Base-by-base conservation (phyloP, 2,888 invertebrate genomes). In the Spisula subtruncata region DNA sequence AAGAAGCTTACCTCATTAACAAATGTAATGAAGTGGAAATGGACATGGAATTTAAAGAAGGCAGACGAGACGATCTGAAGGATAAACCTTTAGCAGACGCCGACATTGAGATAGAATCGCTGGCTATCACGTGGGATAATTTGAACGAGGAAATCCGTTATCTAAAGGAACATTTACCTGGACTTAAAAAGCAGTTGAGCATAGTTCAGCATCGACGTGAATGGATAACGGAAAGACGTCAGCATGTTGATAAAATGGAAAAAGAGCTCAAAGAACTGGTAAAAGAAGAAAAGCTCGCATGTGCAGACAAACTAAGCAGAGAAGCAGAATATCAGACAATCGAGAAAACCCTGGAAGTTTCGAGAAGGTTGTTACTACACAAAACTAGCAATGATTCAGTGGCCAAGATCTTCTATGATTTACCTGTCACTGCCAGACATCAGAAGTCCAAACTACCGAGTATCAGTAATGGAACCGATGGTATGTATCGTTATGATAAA, bases 361-460 rank as follows among this genome's bases (percentile, higher is more conserved):
- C 96, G 4, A 88, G 94, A 54, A 82, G 93, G 80, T 93, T 96
- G 20, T 88, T 93, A 66, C 89, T 95, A 41, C 95, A 93, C 85
- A 96, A 96, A 89, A 95, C 93, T 0, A 95, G 95, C 85, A 95
- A 93, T 29, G 96, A 96, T 81, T 93, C 94, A 8, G 94, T 96
- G 25, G 94, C 94, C 83, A 95, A 95, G 90, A 95, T 96, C 10
- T 96, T 94, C 91, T 94, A 96, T 92, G 93, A 94, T 81, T 93
- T 95, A 79, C 96, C 95, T 0, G 92, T 96, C 48, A 94, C 90
- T 60, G 89, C 91, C 60, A 90, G 93, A 83, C 88, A 92, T 20
- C 66, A 85, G 60, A 93, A 92, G 86, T 90, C 85, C 20, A 93
- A 90, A 79, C 86, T 90, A 80, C 91, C 93, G 12, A 91, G 81